Evolutionary conservation across 2,888 invertebrate species (phyloP).

Genomic region (Thelaira solivaga): DNA sequence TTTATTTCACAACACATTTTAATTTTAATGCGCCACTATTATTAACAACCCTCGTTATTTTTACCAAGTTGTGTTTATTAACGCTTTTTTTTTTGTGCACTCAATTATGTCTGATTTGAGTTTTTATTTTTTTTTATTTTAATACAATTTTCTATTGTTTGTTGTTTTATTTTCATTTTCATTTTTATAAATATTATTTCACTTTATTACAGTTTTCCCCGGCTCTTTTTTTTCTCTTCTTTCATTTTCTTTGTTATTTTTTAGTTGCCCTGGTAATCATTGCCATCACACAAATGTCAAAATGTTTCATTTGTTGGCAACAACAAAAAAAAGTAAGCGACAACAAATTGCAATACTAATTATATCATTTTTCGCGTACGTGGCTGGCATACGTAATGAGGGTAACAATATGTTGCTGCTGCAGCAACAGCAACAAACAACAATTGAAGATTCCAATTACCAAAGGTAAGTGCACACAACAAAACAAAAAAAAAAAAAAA

Average conservation of each 20-base stretch:
- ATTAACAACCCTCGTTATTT: background rate
- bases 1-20: too few relatives aligned
- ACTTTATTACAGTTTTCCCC: too few relatives aligned
- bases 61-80: constrained; percentile 44
- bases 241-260: constrained; percentile 12
- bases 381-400: constrained; percentile 75
- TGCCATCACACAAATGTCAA: constrained; percentile 59
- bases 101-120: constrained; percentile 42
- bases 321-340: constrained; percentile 72
- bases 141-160: constrained; percentile 59
- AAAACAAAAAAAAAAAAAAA: background rate
- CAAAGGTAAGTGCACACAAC: constrained; percentile 69
- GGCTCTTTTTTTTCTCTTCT: constrained; percentile 47
- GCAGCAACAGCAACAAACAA: constrained; percentile 41
- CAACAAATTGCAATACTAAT: constrained; percentile 76
- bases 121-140: constrained; percentile 50
- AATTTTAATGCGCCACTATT: too few relatives aligned
- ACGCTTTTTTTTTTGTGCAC: constrained; percentile 28
- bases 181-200: too few relatives aligned
- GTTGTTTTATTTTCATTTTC: background rate
- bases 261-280: constrained; percentile 53
- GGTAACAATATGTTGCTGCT: constrained; percentile 62
- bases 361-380: constrained; percentile 74
- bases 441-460: constrained; percentile 62
- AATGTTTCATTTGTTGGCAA: constrained; percentile 60